Conservation (phyloP, 2,888 invertebrate species). For the Clivina fossor region DNA sequence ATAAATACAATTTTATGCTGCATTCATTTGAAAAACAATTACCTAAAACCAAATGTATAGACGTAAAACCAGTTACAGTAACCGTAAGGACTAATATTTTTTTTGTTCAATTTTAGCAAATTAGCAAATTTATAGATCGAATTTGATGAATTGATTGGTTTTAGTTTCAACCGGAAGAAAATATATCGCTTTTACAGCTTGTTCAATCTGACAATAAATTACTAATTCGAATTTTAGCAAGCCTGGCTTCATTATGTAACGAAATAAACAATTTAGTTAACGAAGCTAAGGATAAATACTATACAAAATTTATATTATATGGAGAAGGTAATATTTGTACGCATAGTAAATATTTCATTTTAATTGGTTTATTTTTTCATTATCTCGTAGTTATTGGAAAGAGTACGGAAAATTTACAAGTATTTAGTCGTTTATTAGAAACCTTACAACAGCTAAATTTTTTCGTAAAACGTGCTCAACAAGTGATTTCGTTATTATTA, state of each 20-base stretch:
- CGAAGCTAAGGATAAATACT: slow-evolving; percentile 67
- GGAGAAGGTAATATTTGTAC: slow-evolving; percentile 65
- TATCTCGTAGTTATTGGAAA: slow-evolving; percentile 35
- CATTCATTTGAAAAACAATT: slow-evolving; percentile 48
- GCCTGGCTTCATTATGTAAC: slow-evolving; percentile 75
- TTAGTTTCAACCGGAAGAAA: slow-evolving; percentile 60
- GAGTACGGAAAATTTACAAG: slow-evolving; percentile 44
- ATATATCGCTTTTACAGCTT: slow-evolving; percentile 66
- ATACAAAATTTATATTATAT: slow-evolving; percentile 65
- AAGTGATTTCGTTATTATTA: slow-evolving; percentile 70
- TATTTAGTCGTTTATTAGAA: slow-evolving; percentile 60
- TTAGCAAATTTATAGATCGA: slow-evolving; percentile 47
- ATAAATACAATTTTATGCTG: slow-evolving; percentile 51
- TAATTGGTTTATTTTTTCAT: not conserved
- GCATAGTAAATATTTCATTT: slow-evolving; percentile 36
- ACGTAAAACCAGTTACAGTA: slow-evolving; percentile 41
- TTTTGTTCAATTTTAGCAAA: slow-evolving; percentile 37
- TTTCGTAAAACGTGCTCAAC: slow-evolving; percentile 70
- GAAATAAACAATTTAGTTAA: slow-evolving; percentile 70
- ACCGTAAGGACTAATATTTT: no score
- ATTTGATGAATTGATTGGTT: no score
- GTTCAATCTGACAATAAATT: slow-evolving; percentile 82
- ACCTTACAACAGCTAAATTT: slow-evolving; percentile 66
- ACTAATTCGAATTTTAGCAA: slow-evolving; percentile 76
- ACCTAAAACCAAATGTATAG: slow-evolving; percentile 42